phyloP scores from a whole-genome alignment of 1,140 invertebrate genomes.

The Goniozus legneri region DNA sequence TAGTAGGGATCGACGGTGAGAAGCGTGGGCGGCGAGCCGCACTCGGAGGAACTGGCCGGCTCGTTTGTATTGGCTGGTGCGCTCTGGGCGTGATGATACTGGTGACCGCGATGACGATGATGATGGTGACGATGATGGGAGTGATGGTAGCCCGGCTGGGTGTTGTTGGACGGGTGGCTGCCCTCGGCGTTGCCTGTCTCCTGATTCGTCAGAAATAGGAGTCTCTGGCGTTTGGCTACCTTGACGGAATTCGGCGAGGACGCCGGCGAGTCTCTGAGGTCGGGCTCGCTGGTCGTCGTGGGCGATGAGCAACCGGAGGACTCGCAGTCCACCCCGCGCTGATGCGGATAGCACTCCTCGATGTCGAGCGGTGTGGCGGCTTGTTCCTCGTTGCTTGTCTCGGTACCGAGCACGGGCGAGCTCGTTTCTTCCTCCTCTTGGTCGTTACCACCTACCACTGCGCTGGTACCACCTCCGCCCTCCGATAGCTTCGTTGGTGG shows the following conservation, averaged over 20 bases:
- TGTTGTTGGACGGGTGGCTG: conserved; percentile 8
- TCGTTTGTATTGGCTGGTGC: conserved; percentile 44
- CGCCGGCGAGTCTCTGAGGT: conserved; percentile 43
- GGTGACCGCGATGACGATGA: conserved; percentile 32
- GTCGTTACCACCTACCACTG: conserved; percentile 60
- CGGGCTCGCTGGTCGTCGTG: conserved; percentile 45
- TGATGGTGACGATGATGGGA: conserved; percentile 27
- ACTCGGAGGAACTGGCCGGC: conserved; percentile 64
- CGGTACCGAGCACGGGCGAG: conserved; percentile 47
- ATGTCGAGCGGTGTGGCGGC: conserved; percentile 31
- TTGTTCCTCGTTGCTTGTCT: conserved; percentile 28
- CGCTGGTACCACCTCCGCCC: conserved; percentile 59
- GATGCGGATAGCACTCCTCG: conserved; percentile 41
- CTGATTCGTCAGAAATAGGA: conserved; percentile 33
- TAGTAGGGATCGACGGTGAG: conserved; percentile 44
- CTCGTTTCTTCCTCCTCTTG: conserved; percentile 59
- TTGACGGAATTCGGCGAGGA: conserved; percentile 41
- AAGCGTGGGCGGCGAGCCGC: conserved; percentile 64
- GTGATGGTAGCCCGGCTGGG: conserved; percentile 16
- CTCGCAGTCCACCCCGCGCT: conserved; percentile 25
- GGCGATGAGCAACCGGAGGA: conserved; percentile 51
- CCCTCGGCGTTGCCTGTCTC: conserved; percentile 16
- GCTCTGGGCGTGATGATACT: conserved; percentile 26
- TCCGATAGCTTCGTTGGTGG: conserved; percentile 86
- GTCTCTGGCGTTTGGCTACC: conserved; percentile 38